Conservation (phyloP, 2,888 invertebrate genomes). For the Linhomoeus sp. region DNA sequence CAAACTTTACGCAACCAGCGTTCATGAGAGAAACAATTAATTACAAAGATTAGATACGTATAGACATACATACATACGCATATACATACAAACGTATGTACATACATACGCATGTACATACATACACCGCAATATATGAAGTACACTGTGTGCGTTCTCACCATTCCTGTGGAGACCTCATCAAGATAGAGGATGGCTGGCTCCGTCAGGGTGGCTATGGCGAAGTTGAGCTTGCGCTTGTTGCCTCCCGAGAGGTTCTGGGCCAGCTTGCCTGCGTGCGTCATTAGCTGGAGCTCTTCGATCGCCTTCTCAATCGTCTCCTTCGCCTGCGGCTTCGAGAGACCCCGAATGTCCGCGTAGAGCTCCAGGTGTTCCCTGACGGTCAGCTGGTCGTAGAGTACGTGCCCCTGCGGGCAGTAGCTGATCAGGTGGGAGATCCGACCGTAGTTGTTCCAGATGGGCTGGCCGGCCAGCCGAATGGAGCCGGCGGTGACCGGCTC, state of each 20-base stretch:
- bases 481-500: background rate
- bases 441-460: background rate
- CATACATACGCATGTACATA: too few relatives aligned
- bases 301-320: too few relatives aligned
- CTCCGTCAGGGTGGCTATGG: conserved; percentile 64
- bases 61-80: too few relatives aligned
- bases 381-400: conserved; percentile 55
- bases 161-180: conserved; percentile 34
- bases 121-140: too few relatives aligned
- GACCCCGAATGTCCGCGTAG: conserved; percentile 56
- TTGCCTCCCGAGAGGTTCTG: conserved; percentile 55
- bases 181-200: conserved; percentile 61
- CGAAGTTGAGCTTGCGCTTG: conserved; percentile 55
- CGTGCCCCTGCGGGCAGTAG: conserved; percentile 59
- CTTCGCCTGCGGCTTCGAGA: conserved; percentile 8
- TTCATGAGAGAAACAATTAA: too few relatives aligned
- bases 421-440: background rate
- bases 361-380: conserved; percentile 58
- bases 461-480: background rate
- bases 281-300: too few relatives aligned
- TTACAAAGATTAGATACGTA: too few relatives aligned
- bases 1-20: too few relatives aligned
- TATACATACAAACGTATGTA: too few relatives aligned
- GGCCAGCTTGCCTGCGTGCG: too few relatives aligned
- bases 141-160: conserved; percentile 35